Conservation (phyloP, 23 tunicate species). For the Botrylloides violaceus region DNA sequence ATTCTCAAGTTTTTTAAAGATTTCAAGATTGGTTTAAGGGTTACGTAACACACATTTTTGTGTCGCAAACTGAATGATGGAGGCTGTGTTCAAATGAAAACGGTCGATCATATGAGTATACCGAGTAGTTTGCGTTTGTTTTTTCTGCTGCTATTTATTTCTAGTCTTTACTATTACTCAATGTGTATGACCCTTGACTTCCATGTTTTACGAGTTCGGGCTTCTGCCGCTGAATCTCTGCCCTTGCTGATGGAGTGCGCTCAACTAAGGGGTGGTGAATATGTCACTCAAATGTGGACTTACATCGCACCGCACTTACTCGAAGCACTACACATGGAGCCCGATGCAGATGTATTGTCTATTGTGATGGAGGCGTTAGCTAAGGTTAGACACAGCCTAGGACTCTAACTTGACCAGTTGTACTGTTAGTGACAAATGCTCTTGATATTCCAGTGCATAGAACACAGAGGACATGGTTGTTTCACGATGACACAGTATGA, state of each 20-base stretch:
- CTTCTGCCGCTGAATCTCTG: conserved; percentile 82
- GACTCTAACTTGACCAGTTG: too few relatives aligned
- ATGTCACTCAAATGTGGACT: conserved; percentile 74
- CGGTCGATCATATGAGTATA: too few relatives aligned
- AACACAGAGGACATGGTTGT: conserved; percentile 70
- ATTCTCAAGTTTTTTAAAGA: too few relatives aligned
- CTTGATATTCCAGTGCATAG: conserved; percentile 58
- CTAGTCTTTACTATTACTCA: background rate
- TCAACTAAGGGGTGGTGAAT: conserved; percentile 58
- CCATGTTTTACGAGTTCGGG: conserved; percentile 83
- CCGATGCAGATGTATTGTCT: conserved; percentile 65
- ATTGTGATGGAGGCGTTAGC: conserved; percentile 80
- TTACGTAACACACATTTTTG: too few relatives aligned
- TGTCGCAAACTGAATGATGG: too few relatives aligned
- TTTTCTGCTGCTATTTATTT: too few relatives aligned
- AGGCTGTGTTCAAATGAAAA: too few relatives aligned
- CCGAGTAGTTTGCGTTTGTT: too few relatives aligned
- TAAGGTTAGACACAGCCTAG: too few relatives aligned
- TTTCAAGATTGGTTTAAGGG: too few relatives aligned
- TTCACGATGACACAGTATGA: conserved; percentile 77
- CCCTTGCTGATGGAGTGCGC: conserved; percentile 86
- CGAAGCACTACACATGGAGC: conserved; percentile 60
- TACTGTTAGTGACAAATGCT: too few relatives aligned
- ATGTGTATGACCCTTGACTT: background rate
- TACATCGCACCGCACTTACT: conserved; percentile 70